Evolutionary conservation across 2,888 invertebrate genomes (phyloP), one percentile per base, ranked within the genome.

Genomic region (Meiosimyza decipiens): DNA sequence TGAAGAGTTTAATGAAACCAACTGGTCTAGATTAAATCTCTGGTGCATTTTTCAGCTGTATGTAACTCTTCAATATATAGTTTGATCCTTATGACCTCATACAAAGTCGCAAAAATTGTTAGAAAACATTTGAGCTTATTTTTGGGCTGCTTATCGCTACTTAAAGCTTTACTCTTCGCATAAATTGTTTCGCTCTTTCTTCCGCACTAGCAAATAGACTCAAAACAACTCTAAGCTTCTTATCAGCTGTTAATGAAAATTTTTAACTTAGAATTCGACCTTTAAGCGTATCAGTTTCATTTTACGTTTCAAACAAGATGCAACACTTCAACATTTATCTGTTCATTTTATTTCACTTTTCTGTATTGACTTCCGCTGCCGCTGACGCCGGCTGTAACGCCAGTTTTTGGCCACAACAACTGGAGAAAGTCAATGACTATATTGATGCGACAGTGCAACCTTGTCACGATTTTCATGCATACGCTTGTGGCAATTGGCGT

Each of bases 401-500:
- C 1, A 60, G 71, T 54, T 71, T 73, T 9, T 77, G 78, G 78
- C 52, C 76, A 0, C 50, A 22, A 13, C 54, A 73, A 9, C 71
- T 77, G 66, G 57, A 62, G 6, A 72, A 73, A 49, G 71, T 77
- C 11, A 73, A 77, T 5, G 74, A 76, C n/a, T 74, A 79, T 1
- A 71, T 82, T 68, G 84, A 84, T 54, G 12, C 63, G 0, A 68
- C 70, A 13, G 90, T 89, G 5, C 90, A 93, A 81, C 94, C 95
- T 0, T 95, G 95, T 81, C 88, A 91, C 13, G 94, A 95, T 82
- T 95, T 95, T 83, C 94, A 94, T 83, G 92, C 93, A 80, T 94
- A 92, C 80, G 93, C 95, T 1, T 96, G 93, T 83, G 95, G 95
- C 1, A 94, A 94, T 80, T 96, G 96, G 96, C 78, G 80, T 49